Percentiles rank a stretch among this genome's conserved stretches.
phyloP scores from a whole-genome alignment of 1,140 invertebrate genomes.

The Elymnias hypermnestra region DNA sequence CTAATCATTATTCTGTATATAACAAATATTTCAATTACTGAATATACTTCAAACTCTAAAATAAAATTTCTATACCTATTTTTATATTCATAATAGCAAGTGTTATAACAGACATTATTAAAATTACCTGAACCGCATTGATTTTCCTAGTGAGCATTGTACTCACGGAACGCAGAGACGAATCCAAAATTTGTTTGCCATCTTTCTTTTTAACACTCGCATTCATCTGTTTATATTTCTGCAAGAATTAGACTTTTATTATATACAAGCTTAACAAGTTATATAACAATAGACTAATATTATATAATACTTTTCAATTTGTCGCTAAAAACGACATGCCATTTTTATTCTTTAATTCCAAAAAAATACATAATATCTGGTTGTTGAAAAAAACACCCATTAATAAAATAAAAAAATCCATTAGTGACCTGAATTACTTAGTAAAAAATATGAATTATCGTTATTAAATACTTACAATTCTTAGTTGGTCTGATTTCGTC shows the following conservation, averaged over 20 bases:
- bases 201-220: slow-evolving; percentile 85
- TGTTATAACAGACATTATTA: too few relatives aligned
- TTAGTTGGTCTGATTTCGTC: slow-evolving; percentile 60
- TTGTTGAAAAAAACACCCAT: too few relatives aligned
- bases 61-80: too few relatives aligned
- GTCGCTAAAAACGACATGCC: too few relatives aligned
- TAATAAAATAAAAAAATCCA: background rate
- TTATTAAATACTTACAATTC: slow-evolving; percentile 45
- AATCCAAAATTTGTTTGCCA: slow-evolving; percentile 83
- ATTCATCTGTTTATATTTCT: slow-evolving; percentile 86
- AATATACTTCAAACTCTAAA: too few relatives aligned
- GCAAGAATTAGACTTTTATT: slow-evolving; percentile 30
- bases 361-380: too few relatives aligned
- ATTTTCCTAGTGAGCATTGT: slow-evolving; percentile 89
- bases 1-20: too few relatives aligned
- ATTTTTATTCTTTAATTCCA: too few relatives aligned
- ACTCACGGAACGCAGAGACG: slow-evolving; percentile 84
- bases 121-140: slow-evolving; percentile 86
- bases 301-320: too few relatives aligned
- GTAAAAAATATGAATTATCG: background rate
- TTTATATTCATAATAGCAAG: too few relatives aligned
- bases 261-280: background rate
- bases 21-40: too few relatives aligned
- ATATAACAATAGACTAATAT: too few relatives aligned
- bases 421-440: background rate